Evolutionary conservation across 2,797 vertebrate species (phyloP).

Genomic region (Galaxias olidus): DNA sequence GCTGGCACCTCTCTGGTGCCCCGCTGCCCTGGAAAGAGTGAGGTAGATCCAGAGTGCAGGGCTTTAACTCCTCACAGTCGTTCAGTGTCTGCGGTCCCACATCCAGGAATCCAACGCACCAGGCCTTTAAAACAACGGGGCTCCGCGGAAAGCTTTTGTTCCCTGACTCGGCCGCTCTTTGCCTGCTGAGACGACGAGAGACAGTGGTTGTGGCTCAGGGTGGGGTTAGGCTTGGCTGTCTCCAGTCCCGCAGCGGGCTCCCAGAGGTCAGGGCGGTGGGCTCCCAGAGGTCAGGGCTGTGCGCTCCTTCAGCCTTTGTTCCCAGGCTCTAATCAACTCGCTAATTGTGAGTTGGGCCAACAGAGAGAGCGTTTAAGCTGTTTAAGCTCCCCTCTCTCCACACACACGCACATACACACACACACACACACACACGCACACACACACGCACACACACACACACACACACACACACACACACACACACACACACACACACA

Average conservation of each 20-base stretch:
- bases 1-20: conserved; percentile 48
- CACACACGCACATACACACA: conserved; percentile 1
- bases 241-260: conserved; percentile 19
- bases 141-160: conserved; percentile 7
- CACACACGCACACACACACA: background rate
- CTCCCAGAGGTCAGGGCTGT: conserved; percentile 29
- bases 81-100: no score
- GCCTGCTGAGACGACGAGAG: conserved; percentile 12
- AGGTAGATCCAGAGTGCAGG: conserved; percentile 21
- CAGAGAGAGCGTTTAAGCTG: conserved; percentile 58
- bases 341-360: conserved; percentile 70
- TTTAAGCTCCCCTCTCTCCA: conserved; percentile 15
- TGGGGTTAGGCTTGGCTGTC: conserved; percentile 28
- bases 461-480: background rate
- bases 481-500: background rate
- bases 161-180: conserved; percentile 25
- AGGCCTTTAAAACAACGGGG: background rate
- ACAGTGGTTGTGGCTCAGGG: conserved; percentile 4
- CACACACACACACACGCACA: background rate
- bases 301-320: conserved; percentile 69
- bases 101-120: no score
- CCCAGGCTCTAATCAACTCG: conserved; percentile 68
- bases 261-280: conserved; percentile 29
- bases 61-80: no score
- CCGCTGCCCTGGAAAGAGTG: conserved; percentile 20